Conservation (phyloP, 2,797 vertebrate genomes). For the Bufotes viridis region DNA sequence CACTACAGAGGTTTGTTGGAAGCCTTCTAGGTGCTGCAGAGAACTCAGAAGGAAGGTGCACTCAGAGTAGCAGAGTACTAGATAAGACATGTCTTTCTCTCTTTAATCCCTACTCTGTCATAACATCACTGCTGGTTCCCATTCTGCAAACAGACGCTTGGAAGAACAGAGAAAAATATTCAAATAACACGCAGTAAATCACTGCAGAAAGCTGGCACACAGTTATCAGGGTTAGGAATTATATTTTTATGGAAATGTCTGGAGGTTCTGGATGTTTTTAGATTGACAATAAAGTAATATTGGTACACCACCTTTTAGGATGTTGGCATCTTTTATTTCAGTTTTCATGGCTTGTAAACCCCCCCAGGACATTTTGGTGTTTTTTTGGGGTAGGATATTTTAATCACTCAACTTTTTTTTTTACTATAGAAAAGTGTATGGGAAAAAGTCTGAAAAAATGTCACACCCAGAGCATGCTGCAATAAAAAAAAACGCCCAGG, state of each 20-base stretch:
- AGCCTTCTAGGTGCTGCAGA: not conserved
- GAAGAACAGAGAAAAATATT: slow-evolving; percentile 65
- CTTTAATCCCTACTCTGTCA: slow-evolving; percentile 69
- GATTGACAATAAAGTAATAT: not conserved
- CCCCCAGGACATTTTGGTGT: no score
- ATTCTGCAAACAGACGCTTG: slow-evolving; percentile 70
- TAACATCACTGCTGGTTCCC: slow-evolving; percentile 69
- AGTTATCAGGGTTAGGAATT: slow-evolving; percentile 26
- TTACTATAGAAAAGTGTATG: no score
- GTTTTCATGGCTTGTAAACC: no score
- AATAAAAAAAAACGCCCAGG: no score
- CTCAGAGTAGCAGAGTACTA: slow-evolving; percentile 61
- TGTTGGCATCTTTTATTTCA: no score
- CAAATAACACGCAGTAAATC: slow-evolving; percentile 29
- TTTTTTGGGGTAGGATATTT: no score
- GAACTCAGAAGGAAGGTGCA: slow-evolving; percentile 51
- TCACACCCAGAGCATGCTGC: no score
- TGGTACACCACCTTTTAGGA: not conserved
- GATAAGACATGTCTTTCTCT: slow-evolving; percentile 67
- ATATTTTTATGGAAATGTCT: not conserved
- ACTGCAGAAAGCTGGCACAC: slow-evolving; percentile 35
- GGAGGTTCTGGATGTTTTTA: not conserved
- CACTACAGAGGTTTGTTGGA: not conserved
- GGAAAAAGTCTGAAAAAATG: no score
- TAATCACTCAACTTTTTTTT: no score